Conservation (phyloP, 1,140 invertebrate species). For the Drosophila burlai region DNA sequence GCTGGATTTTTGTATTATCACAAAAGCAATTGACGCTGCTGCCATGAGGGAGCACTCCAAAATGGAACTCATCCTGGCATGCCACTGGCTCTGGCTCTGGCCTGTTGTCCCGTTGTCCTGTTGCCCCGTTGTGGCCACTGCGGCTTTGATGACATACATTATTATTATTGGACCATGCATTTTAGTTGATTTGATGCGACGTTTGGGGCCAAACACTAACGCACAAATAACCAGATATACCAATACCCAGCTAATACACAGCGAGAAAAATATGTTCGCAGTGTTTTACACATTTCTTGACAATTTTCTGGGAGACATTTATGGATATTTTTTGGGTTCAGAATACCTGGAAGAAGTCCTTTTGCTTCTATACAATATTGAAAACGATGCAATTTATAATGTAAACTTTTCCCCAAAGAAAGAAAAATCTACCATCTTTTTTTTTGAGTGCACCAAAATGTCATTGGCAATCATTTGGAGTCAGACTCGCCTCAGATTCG, state of each 20-base stretch:
- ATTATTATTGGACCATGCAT: slow-evolving; percentile 54
- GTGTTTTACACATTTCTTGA: not conserved
- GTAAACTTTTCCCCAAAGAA: no score
- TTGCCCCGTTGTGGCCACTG: slow-evolving; percentile 20
- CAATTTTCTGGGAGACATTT: not conserved
- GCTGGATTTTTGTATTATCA: slow-evolving; percentile 37
- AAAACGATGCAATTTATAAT: no score
- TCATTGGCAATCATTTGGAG: slow-evolving; percentile 15
- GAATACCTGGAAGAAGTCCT: not conserved
- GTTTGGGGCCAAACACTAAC: slow-evolving; percentile 1
- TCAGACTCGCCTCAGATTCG: not conserved
- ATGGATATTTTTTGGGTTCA: not conserved
- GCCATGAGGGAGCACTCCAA: slow-evolving; percentile 29
- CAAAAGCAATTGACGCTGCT: slow-evolving; percentile 43
- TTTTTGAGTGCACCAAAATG: not conserved
- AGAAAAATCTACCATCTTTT: not conserved
- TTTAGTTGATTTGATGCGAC: slow-evolving; percentile 66
- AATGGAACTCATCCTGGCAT: slow-evolving; percentile 17
- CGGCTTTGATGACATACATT: slow-evolving; percentile 54
- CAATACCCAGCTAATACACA: not conserved
- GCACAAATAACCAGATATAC: slow-evolving; percentile 12
- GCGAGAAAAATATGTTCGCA: not conserved
- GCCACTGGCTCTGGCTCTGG: not conserved
- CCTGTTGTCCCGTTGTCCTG: not conserved
- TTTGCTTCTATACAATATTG: not conserved